phyloP scores from a whole-genome alignment of 2,888 invertebrate genomes.

The Drosophila rellima region DNA sequence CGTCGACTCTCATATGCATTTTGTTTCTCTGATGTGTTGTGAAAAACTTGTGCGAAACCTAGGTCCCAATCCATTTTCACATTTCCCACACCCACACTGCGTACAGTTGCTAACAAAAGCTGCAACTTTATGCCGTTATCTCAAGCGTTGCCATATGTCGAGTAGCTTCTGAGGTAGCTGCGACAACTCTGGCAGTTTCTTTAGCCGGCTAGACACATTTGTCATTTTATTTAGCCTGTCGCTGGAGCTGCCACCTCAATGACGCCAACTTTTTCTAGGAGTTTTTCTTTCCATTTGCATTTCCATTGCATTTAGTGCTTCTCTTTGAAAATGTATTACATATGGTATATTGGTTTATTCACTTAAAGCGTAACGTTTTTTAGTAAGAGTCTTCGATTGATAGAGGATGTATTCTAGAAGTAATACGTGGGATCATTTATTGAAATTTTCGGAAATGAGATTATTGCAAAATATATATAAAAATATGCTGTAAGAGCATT shows the following conservation, averaged over 20 bases:
- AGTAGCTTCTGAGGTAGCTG: constrained; percentile 19
- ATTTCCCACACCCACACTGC: background rate
- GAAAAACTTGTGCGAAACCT: constrained; percentile 40
- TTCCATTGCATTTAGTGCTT: constrained; percentile 26
- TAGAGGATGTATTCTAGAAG: background rate
- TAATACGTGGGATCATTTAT: too few relatives aligned
- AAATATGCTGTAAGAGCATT: background rate
- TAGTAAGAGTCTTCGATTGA: background rate
- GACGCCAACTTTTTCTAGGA: constrained; percentile 25
- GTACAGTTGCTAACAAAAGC: constrained; percentile 34
- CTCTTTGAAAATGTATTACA: background rate
- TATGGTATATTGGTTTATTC: background rate
- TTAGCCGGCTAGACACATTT: constrained; percentile 79
- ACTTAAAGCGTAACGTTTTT: background rate
- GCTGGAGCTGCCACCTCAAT: constrained; percentile 34
- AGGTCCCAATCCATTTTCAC: constrained; percentile 20
- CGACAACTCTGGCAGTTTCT: constrained; percentile 17
- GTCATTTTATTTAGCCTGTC: constrained; percentile 65
- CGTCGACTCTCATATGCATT: constrained; percentile 33
- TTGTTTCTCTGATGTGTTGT: constrained; percentile 23
- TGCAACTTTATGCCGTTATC: constrained; percentile 52
- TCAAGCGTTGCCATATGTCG: constrained; percentile 51
- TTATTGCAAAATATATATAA: background rate
- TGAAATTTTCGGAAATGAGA: too few relatives aligned
- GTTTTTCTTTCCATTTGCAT: constrained; percentile 33